Conservation (phyloP, 2,888 invertebrate species). For the Tiliacea citrago region DNA sequence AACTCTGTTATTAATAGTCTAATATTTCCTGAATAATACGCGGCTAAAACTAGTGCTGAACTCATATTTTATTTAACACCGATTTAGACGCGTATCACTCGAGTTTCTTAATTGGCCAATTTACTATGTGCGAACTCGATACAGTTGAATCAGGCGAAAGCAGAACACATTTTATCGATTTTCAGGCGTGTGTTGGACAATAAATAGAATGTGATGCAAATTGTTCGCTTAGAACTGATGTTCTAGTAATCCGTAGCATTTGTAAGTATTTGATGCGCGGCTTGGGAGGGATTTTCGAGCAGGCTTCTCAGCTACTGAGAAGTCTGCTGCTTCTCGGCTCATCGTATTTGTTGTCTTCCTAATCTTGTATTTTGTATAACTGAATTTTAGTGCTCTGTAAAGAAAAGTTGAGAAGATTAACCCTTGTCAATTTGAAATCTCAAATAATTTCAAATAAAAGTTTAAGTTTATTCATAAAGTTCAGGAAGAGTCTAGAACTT, state of each 20-base stretch:
- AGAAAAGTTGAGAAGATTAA: too few relatives aligned
- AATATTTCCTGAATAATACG: neutral
- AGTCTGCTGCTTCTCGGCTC: neutral
- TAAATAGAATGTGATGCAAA: slow-evolving; percentile 45
- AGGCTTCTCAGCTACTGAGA: neutral
- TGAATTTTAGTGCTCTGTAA: neutral
- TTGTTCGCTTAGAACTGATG: slow-evolving; percentile 30
- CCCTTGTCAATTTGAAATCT: too few relatives aligned
- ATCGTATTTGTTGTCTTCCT: slow-evolving; percentile 1
- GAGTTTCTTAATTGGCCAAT: slow-evolving; percentile 33
- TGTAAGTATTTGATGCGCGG: slow-evolving; percentile 25
- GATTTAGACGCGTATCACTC: neutral
- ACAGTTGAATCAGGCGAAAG: slow-evolving; percentile 13
- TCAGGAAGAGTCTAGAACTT: neutral
- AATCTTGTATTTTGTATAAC: slow-evolving; percentile 7
- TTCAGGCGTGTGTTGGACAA: slow-evolving; percentile 5
- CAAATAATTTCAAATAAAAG: neutral
- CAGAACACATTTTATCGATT: slow-evolving; percentile 22
- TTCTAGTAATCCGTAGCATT: slow-evolving; percentile 40
- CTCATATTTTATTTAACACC: neutral
- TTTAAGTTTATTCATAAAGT: neutral
- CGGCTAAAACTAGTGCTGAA: slow-evolving; percentile 1
- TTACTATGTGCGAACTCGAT: slow-evolving; percentile 11
- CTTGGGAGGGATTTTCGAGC: slow-evolving; percentile 18
- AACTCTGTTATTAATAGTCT: slow-evolving; percentile 6